Evolutionary conservation across 2,888 invertebrate species (phyloP).

Genomic region (Balanococcus diminutus): DNA sequence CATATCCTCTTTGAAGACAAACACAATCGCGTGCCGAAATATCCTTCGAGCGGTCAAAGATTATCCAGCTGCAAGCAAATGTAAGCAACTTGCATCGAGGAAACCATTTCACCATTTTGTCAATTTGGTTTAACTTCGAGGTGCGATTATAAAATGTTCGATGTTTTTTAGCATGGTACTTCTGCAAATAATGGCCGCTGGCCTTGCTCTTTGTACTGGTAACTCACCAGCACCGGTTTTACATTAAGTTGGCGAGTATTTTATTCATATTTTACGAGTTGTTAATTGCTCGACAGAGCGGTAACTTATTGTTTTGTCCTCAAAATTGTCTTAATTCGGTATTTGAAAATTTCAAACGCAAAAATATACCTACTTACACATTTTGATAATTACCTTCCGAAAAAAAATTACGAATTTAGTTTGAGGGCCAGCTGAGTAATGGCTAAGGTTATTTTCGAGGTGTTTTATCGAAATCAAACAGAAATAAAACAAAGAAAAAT

Average conservation of each 20-base stretch:
- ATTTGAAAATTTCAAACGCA: neutral
- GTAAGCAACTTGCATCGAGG: neutral
- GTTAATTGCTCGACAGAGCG: neutral
- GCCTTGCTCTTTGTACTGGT: neutral
- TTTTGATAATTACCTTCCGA: neutral
- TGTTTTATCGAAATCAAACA: neutral
- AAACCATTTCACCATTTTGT: neutral
- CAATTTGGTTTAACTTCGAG: neutral
- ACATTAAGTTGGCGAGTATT: neutral
- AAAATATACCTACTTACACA: neutral
- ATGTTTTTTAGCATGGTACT: neutral
- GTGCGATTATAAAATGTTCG: neutral
- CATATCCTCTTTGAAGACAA: neutral
- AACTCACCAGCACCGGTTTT: neutral
- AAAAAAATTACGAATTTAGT: neutral
- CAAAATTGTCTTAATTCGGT: neutral
- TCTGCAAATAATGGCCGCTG: neutral
- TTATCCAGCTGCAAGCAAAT: neutral
- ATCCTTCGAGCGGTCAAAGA: neutral
- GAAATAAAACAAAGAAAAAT: neutral
- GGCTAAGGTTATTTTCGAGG: neutral
- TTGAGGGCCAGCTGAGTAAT: neutral
- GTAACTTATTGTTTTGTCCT: slow-evolving; percentile 1
- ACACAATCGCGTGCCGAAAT: neutral
- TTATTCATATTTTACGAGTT: neutral